Conservation (phyloP, 2,888 invertebrate species). For the Xestia c-nigrum region DNA sequence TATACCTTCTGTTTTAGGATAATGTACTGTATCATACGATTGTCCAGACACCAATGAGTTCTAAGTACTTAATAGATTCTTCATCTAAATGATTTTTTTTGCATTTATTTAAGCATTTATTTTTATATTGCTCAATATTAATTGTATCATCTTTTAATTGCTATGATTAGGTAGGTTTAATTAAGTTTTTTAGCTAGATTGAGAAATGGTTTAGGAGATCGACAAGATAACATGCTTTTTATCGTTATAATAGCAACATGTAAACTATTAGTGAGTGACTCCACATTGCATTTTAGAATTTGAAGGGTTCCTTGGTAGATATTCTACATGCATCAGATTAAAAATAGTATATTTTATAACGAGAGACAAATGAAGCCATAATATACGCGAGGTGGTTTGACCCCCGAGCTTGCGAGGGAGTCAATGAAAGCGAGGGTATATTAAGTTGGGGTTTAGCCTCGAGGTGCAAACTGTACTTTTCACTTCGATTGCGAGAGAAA, state of each 20-base stretch:
- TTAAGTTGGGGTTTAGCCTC: too few species aligned
- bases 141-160: slow-evolving; percentile 71
- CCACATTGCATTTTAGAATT: background rate
- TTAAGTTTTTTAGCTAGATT: slow-evolving; percentile 68
- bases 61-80: slow-evolving; percentile 73
- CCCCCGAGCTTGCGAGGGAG: too few species aligned
- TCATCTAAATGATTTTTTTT: slow-evolving; percentile 68
- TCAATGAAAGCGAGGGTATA: too few species aligned
- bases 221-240: slow-evolving; percentile 18
- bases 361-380: too few species aligned
- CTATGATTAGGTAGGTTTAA: slow-evolving; percentile 56
- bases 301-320: background rate
- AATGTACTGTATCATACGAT: slow-evolving; percentile 59
- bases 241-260: background rate
- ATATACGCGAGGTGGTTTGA: too few species aligned
- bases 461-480: too few species aligned
- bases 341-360: too few species aligned
- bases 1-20: slow-evolving; percentile 48
- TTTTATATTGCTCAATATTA: slow-evolving; percentile 82
- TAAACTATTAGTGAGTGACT: background rate
- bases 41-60: slow-evolving; percentile 83
- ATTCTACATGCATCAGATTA: too few species aligned
- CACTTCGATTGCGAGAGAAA: too few species aligned
- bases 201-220: slow-evolving; percentile 70
- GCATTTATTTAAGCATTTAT: slow-evolving; percentile 82